A percentile compares a stretch with the other conserved stretches of the same genome.
Conservation (phyloP, 2,888 invertebrate genomes). For the Ferdinandea cuprea region DNA sequence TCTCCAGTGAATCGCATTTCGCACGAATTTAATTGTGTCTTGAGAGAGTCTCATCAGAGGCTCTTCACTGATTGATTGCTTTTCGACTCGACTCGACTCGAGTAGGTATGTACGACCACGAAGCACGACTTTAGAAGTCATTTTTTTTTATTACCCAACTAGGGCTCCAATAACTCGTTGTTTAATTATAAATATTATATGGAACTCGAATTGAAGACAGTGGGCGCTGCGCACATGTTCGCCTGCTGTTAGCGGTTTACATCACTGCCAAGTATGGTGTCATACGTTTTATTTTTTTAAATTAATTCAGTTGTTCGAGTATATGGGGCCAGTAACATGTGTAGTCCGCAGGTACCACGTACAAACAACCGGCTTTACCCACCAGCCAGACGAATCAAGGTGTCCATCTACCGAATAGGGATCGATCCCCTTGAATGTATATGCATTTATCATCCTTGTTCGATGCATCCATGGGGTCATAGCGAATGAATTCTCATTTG, state of each 20-base stretch:
- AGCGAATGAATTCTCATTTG: too few species aligned
- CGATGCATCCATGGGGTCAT: slow-evolving; percentile 6
- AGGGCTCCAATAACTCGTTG: slow-evolving; percentile 12
- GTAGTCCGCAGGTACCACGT: slow-evolving; percentile 8
- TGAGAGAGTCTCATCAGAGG: slow-evolving; percentile 24
- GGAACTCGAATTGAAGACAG: slow-evolving; percentile 2
- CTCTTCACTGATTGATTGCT: slow-evolving; percentile 42
- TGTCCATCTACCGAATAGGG: slow-evolving; percentile 47
- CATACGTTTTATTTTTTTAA: slow-evolving; percentile 53
- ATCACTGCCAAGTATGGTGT: slow-evolving; percentile 68
- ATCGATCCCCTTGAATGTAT: slow-evolving; percentile 19
- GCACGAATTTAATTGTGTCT: slow-evolving; percentile 49
- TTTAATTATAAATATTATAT: background rate
- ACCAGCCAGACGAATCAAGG: slow-evolving; percentile 44
- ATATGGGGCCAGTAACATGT: slow-evolving; percentile 20
- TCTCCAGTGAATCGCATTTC: slow-evolving; percentile 32
- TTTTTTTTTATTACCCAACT: slow-evolving; percentile 10
- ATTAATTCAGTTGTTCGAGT: slow-evolving; percentile 46
- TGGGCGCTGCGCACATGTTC: slow-evolving; percentile 58
- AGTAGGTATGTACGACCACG: background rate
- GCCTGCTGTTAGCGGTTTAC: slow-evolving; percentile 37
- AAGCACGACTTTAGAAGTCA: slow-evolving; percentile 15
- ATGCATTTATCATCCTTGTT: slow-evolving; percentile 5
- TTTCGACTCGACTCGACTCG: background rate
- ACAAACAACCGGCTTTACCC: slow-evolving; percentile 50